phyloP scores from a whole-genome alignment of 92 coral and sea anemone genomes.

The Isaurus tuberculatus region DNA sequence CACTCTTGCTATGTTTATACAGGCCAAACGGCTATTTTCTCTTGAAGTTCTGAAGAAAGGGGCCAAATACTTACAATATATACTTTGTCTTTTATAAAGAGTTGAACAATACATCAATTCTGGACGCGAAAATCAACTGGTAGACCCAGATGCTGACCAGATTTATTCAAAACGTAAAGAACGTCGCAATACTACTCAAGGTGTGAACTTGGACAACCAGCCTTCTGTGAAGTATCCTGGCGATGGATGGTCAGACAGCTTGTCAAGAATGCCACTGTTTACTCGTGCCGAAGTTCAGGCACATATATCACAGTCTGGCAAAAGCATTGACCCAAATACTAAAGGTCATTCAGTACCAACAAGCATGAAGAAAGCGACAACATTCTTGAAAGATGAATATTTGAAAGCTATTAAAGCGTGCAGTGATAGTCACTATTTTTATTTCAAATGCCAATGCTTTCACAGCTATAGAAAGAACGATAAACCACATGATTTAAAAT shows the following conservation, averaged over 20 bases:
- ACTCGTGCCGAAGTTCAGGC: conserved; percentile 36
- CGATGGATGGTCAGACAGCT: conserved; percentile 35
- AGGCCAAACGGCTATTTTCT: too few species aligned
- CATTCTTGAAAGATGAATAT: conserved; percentile 42
- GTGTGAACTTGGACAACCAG: not conserved
- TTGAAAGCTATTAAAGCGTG: not conserved
- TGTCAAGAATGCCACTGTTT: conserved; percentile 35
- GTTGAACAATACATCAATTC: not conserved
- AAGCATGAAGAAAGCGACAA: conserved; percentile 41
- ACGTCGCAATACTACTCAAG: conserved; percentile 18
- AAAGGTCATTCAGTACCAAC: conserved; percentile 48
- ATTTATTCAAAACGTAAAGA: conserved; percentile 32
- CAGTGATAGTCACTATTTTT: conserved; percentile 26
- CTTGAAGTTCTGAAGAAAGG: too few species aligned
- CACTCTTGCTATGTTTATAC: too few species aligned
- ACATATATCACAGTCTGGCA: conserved; percentile 34
- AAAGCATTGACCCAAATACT: conserved; percentile 26
- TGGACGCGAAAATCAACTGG: conserved; percentile 12
- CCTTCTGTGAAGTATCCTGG: conserved; percentile 33
- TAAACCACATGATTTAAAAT: conserved; percentile 29
- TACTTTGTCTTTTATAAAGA: too few species aligned
- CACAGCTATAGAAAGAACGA: conserved; percentile 44
- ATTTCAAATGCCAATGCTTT: conserved; percentile 40
- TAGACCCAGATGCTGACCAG: conserved; percentile 35
- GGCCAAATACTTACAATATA: too few species aligned